A percentile compares a stretch with the other conserved stretches of the same genome.
Evolutionary conservation across 2,113 vertebrate genomes (phyloP).

Genomic region (Corythoichthys haematopterus): DNA sequence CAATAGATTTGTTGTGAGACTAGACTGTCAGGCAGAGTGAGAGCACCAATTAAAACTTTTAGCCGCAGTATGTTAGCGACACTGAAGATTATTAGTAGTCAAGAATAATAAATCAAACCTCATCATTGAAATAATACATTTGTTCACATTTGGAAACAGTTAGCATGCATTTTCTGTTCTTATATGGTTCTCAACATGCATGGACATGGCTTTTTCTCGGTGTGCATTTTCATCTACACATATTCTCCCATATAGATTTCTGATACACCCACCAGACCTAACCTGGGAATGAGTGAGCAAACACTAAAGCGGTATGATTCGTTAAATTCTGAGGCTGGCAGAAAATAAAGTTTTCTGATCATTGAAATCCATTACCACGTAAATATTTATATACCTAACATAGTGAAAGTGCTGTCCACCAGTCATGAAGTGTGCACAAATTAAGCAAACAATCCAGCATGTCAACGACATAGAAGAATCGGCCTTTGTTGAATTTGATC

Average conservation of each 20-base stretch:
- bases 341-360: too few species aligned
- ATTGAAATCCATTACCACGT: too few species aligned
- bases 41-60: constrained; percentile 65
- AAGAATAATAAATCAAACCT: constrained; percentile 9
- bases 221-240: not conserved
- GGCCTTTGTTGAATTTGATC: not conserved
- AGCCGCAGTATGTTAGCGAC: constrained; percentile 51
- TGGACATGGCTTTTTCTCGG: not conserved
- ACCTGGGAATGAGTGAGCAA: not conserved
- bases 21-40: constrained; percentile 34
- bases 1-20: constrained; percentile 20
- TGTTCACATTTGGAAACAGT: not conserved
- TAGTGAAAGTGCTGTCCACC: too few species aligned
- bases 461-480: not conserved
- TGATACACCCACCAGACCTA: not conserved
- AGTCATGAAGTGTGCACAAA: too few species aligned
- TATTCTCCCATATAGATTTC: not conserved
- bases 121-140: constrained; percentile 10
- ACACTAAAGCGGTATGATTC: not conserved
- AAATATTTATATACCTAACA: too few species aligned
- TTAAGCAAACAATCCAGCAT: not conserved
- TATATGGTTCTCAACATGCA: not conserved
- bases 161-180: not conserved
- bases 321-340: too few species aligned
- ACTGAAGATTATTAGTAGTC: constrained; percentile 30